Evolutionary conservation across 2,797 vertebrate genomes (phyloP).

Genomic region (Syngnathus acus): DNA sequence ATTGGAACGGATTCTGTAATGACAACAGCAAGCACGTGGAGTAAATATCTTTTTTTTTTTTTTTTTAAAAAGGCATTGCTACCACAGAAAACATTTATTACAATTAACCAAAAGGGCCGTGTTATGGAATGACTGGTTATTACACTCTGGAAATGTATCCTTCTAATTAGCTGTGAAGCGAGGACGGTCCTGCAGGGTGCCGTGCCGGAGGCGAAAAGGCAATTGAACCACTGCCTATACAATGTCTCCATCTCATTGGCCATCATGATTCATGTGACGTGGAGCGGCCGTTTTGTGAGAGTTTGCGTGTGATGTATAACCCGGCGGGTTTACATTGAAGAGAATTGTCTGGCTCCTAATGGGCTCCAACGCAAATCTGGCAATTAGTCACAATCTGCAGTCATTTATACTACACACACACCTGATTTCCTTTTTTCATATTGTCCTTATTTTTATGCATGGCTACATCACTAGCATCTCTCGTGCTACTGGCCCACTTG

Average conservation of each 20-base stretch:
- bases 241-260: constrained; percentile 43
- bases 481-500: constrained; percentile 44
- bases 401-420: constrained; percentile 39
- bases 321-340: constrained; percentile 40
- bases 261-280: constrained; percentile 56
- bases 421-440: constrained; percentile 35
- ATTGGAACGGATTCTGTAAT: constrained; percentile 98
- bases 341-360: constrained; percentile 37
- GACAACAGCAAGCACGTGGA: constrained; percentile 36
- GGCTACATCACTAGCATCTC: constrained; percentile 32
- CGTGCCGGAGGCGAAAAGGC: constrained; percentile 54
- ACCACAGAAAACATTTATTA: constrained; percentile 23
- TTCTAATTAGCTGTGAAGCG: constrained; percentile 59
- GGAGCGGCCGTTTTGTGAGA: constrained; percentile 31
- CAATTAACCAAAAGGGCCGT: constrained; percentile 38
- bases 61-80: background rate
- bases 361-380: constrained; percentile 38
- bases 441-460: constrained; percentile 50
- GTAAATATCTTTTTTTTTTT: constrained; percentile 20
- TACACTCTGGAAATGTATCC: constrained; percentile 43
- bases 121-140: constrained; percentile 44
- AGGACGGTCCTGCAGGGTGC: constrained; percentile 48
- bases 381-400: constrained; percentile 57
- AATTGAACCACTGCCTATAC: constrained; percentile 50
- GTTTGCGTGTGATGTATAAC: constrained; percentile 43